Evolutionary conservation across 2,888 invertebrate species (phyloP).

Genomic region (Coelinius sp.): DNA sequence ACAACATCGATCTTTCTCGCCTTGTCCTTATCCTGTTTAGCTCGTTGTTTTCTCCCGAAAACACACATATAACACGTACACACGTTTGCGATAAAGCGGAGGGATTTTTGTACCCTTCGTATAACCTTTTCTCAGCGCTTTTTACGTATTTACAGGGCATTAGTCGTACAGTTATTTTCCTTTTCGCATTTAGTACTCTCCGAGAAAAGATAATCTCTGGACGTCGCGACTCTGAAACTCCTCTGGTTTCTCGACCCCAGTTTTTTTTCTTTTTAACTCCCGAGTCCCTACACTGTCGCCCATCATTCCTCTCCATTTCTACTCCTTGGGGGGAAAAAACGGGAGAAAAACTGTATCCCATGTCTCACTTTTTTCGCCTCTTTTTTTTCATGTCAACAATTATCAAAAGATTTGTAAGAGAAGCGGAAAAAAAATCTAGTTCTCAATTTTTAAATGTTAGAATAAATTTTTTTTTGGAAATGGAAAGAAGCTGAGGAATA

Average conservation of each 20-base stretch:
- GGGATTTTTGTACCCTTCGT: constrained; percentile 20
- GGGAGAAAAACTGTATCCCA: too few species aligned
- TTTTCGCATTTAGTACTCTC: constrained; percentile 22
- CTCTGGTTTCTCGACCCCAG: not conserved
- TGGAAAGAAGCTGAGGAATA: not conserved
- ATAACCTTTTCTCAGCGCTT: constrained; percentile 23
- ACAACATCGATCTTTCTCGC: constrained; percentile 47
- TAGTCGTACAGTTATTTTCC: constrained; percentile 22
- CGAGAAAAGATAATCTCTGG: constrained; percentile 4
- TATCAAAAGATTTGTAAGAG: not conserved
- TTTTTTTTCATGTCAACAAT: not conserved
- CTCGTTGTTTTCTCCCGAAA: not conserved
- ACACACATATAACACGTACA: constrained; percentile 9
- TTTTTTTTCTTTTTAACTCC: too few species aligned
- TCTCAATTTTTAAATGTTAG: not conserved
- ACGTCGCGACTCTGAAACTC: not conserved
- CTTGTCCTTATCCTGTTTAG: constrained; percentile 27
- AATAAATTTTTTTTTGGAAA: not conserved
- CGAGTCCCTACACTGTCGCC: too few species aligned
- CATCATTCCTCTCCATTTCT: too few species aligned
- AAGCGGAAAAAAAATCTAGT: too few species aligned
- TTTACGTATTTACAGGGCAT: constrained; percentile 40
- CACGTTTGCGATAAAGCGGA: too few species aligned
- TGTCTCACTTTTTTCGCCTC: not conserved
- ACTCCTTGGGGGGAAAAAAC: too few species aligned